Evolutionary conservation across 2,113 vertebrate genomes (phyloP).

Genomic region (Nematolebias whitei): DNA sequence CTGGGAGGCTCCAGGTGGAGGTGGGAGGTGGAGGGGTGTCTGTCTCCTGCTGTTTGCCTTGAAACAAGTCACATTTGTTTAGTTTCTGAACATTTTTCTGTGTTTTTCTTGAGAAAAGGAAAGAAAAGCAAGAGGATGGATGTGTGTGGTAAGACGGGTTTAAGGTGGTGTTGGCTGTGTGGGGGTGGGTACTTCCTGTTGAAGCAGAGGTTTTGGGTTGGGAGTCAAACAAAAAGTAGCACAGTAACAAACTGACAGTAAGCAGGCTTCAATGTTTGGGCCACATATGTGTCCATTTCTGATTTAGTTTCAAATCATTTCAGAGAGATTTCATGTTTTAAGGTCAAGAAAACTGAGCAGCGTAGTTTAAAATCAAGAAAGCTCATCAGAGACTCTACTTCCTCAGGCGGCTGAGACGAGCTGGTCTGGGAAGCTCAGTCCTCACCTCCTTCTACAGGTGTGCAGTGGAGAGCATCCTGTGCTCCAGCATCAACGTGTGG

Average conservation of each 20-base stretch:
- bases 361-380: too few relatives aligned
- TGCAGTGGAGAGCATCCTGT: too few relatives aligned
- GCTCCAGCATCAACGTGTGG: too few relatives aligned
- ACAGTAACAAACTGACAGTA: constrained; percentile 7
- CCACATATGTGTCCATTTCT: too few relatives aligned
- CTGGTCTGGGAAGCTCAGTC: too few relatives aligned
- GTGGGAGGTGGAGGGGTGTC: constrained; percentile 15
- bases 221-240: not conserved
- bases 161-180: not conserved
- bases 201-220: constrained; percentile 16
- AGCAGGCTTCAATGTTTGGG: too few relatives aligned
- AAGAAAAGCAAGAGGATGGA: constrained; percentile 31
- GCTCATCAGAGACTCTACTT: too few relatives aligned
- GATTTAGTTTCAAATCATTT: too few relatives aligned
- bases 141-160: constrained; percentile 29
- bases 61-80: not conserved
- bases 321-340: too few relatives aligned
- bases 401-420: too few relatives aligned
- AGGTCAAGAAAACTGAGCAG: too few relatives aligned
- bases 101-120: constrained; percentile 23
- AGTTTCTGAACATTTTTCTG: not conserved
- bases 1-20: constrained; percentile 4
- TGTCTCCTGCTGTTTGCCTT: constrained; percentile 42
- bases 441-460: too few relatives aligned
- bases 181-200: constrained; percentile 51